phyloP scores from a whole-genome alignment of 2,797 vertebrate genomes.

The Leuciscus waleckii region DNA sequence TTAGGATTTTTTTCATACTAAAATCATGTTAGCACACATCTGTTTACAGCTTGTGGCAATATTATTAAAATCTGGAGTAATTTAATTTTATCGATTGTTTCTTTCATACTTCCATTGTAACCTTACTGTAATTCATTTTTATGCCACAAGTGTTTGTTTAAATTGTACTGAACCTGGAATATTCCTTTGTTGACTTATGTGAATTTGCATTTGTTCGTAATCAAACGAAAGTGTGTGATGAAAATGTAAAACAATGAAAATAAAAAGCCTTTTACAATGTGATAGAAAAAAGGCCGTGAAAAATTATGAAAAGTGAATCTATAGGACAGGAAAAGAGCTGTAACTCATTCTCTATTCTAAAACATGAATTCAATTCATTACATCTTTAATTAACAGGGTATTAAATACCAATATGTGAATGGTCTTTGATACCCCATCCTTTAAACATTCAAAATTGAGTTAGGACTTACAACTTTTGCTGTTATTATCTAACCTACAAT shows the following conservation, averaged over 20 bases:
- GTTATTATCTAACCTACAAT: neutral
- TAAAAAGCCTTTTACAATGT: neutral
- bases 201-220: neutral
- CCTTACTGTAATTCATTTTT: neutral
- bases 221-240: neutral
- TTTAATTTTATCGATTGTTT: neutral
- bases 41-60: neutral
- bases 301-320: neutral
- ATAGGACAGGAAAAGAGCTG: constrained; percentile 11
- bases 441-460: constrained; percentile 17
- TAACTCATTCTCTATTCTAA: neutral
- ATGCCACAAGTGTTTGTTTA: neutral
- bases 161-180: neutral
- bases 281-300: neutral
- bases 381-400: constrained; percentile 77
- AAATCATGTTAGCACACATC: neutral
- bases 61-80: neutral
- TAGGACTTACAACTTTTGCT: neutral
- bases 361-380: constrained; percentile 63
- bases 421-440: constrained; percentile 63
- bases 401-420: constrained; percentile 78
- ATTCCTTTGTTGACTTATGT: neutral
- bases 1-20: neutral
- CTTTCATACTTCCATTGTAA: neutral
- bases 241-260: neutral